phyloP scores from a whole-genome alignment of 92 coral and sea anemone species.

The Blastomussa wellsi region DNA sequence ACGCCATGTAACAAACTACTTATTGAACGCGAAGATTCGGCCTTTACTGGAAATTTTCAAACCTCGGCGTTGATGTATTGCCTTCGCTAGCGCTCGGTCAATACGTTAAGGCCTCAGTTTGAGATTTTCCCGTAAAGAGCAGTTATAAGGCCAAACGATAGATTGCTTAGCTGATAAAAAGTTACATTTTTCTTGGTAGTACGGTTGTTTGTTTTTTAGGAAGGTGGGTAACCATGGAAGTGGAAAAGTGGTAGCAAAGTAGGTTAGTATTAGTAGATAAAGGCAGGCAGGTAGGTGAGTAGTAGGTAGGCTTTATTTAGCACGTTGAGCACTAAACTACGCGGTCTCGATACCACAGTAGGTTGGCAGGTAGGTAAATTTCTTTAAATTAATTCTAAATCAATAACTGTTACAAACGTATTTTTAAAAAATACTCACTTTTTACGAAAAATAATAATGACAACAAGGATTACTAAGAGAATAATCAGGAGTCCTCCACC shows the following conservation, averaged over 20 bases:
- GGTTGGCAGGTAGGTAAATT: background rate
- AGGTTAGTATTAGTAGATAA: too few species aligned
- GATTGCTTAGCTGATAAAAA: too few species aligned
- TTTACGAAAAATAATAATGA: background rate
- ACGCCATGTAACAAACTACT: too few species aligned
- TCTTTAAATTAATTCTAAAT: background rate
- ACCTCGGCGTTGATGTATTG: too few species aligned
- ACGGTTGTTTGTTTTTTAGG: background rate
- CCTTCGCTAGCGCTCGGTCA: too few species aligned
- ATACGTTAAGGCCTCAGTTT: too few species aligned
- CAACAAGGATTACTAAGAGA: background rate
- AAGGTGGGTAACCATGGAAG: background rate
- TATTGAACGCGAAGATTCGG: too few species aligned
- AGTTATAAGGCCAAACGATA: too few species aligned
- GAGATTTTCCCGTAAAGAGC: too few species aligned
- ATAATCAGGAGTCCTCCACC: background rate
- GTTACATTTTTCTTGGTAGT: background rate
- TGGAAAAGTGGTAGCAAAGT: background rate
- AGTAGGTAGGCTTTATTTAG: background rate
- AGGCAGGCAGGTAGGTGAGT: background rate
- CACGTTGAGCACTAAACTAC: too few species aligned
- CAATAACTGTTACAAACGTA: background rate
- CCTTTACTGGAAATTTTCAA: too few species aligned
- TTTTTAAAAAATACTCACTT: constrained; percentile 1
- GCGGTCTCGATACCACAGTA: too few species aligned